Evolutionary conservation across 2,113 vertebrate species (phyloP).

Genomic region (Cnemophilus loriae): DNA sequence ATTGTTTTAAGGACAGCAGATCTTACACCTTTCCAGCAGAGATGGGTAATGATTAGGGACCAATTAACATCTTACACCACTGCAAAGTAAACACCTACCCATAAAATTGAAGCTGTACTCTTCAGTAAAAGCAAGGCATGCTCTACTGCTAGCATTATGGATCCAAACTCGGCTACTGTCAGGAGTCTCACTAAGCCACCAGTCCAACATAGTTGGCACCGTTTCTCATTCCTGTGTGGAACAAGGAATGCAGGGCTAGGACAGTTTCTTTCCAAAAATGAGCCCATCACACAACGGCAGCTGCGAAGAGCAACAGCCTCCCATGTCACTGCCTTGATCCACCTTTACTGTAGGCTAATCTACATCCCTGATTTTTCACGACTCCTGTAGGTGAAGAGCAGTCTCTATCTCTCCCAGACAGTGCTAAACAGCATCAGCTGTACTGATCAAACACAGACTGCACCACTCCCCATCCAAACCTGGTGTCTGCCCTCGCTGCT

Average conservation of each 20-base stretch:
- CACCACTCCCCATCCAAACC: background rate
- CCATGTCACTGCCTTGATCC: accelerated
- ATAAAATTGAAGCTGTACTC: background rate
- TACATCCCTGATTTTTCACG: background rate
- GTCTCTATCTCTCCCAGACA: accelerated
- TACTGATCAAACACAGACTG: background rate
- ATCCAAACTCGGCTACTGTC: background rate
- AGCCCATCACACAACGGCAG: background rate
- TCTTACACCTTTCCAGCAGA: background rate
- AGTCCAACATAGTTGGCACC: accelerated
- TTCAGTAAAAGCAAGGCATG: background rate
- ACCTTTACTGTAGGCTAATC: background rate
- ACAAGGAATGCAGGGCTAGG: background rate
- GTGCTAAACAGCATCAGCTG: background rate
- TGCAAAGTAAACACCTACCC: background rate
- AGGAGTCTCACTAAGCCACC: background rate
- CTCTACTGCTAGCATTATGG: background rate
- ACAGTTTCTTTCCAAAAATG: background rate
- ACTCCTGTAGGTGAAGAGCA: background rate
- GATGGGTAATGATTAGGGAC: background rate
- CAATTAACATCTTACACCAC: background rate
- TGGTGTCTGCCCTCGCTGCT: background rate
- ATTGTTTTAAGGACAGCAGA: background rate
- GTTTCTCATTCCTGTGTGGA: background rate
- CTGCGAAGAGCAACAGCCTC: background rate